phyloP scores from a whole-genome alignment of 92 coral and sea anemone species.

The Epizoanthus ramosus region DNA sequence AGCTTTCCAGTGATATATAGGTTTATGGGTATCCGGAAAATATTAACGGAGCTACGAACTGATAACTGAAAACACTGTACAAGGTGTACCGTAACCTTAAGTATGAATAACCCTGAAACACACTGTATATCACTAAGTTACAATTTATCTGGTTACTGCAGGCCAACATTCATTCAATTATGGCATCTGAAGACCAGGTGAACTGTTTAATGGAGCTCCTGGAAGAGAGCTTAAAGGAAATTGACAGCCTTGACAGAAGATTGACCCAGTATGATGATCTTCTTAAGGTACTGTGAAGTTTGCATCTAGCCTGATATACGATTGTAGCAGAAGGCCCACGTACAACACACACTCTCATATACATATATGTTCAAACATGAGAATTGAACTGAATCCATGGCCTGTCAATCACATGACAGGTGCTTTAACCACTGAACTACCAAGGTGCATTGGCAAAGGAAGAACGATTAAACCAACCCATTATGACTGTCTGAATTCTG shows the following conservation, averaged over 20 bases:
- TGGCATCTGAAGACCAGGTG: conserved; percentile 98
- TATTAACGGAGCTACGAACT: no score
- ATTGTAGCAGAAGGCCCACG: no score
- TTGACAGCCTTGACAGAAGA: conserved; percentile 82
- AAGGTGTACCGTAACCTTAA: no score
- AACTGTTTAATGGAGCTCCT: conserved; percentile 85
- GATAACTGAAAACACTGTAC: no score
- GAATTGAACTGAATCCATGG: background rate
- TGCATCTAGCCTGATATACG: background rate
- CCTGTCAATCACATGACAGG: background rate
- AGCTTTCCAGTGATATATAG: no score
- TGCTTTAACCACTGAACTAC: background rate
- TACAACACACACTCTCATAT: no score
- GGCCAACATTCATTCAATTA: conserved; percentile 97
- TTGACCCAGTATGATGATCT: conserved; percentile 84
- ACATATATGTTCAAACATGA: background rate
- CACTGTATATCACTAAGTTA: no score
- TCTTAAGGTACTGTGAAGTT: conserved; percentile 59
- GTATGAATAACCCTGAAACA: no score
- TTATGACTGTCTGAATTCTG: no score
- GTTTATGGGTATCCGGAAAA: no score
- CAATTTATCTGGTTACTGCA: conserved; percentile 7
- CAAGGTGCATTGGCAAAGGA: no score
- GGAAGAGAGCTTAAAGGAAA: conserved; percentile 84
- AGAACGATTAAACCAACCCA: no score